A percentile compares a stretch with the other conserved stretches of the same genome.
phyloP scores from a whole-genome alignment of 2,113 vertebrate genomes.

The Empidonax traillii region DNA sequence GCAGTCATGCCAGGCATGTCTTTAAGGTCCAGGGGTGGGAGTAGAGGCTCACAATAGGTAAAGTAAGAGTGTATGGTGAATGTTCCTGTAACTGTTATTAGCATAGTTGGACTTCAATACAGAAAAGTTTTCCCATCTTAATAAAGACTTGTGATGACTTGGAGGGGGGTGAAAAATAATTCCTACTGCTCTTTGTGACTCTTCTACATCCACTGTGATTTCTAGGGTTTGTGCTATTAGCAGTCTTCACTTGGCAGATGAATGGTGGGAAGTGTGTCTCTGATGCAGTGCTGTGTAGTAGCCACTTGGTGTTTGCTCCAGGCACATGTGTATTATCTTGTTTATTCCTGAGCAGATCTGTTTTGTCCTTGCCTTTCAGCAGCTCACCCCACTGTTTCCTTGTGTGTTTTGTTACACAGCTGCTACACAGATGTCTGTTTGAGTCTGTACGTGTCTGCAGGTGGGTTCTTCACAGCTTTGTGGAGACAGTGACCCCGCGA shows the following conservation, averaged over 20 bases:
- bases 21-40: background rate
- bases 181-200: background rate
- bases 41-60: background rate
- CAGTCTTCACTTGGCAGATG: background rate
- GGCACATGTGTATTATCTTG: background rate
- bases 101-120: background rate
- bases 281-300: background rate
- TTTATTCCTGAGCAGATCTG: background rate
- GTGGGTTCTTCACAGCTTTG: background rate
- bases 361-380: background rate
- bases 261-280: background rate
- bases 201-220: background rate
- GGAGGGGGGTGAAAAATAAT: background rate
- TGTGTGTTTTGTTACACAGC: background rate
- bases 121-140: background rate
- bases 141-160: background rate
- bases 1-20: background rate
- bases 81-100: background rate
- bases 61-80: background rate
- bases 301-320: background rate
- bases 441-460: background rate
- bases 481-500: background rate
- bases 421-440: background rate
- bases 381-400: background rate
- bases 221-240: background rate